Base-by-base conservation (phyloP, 2,113 vertebrate species). In the Azemiops feae region DNA sequence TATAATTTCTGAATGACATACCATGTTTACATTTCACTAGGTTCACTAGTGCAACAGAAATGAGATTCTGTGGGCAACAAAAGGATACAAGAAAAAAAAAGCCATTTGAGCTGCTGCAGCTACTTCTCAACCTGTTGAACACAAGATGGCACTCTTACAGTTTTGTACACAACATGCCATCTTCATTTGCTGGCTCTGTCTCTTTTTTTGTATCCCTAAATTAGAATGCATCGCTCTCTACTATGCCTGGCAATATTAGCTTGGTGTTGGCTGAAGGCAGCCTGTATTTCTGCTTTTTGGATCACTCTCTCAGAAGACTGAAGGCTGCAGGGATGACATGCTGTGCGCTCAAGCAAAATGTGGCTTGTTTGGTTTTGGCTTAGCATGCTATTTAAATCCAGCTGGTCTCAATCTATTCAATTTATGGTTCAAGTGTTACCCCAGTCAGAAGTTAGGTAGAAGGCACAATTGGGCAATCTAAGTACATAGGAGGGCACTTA, bases 71-170 rank as follows among this genome's bases (percentile, higher is more conserved):
- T 50, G 50, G 18, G 45, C 12, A 3, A 87, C 27, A 87, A 16
- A 81, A 45, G 22, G 25, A 22, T 3, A 0, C 20, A 14, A 20
- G 34, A 11, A 81, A 52, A 55, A 22, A n/a, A 89, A 12, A 45
- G 11, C 43, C 47, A 52, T 6, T 0, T 43, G 20, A 90, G 18
- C 2, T 0, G 43, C 50, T 47, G 1, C 14, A 2, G 16, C 11
- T 45, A 30, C 50, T 0, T 5, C 53, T 58, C 25, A 93, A 34
- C 30, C 27, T 39, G 89, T 30, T 57, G 60, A 90, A 93, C 96
- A 94, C 97, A 52, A 95, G 97, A 85, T 96, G 97, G 97, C 91
- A 58, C 96, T 93, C 45, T 95, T 86, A 52, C 64, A 39, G 43
- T 55, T 39, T 92, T 86, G 2, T 14, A 93, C 58, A 5, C 30